Conservation (phyloP, 1,140 invertebrate species). For the Rhysida immarginata region DNA sequence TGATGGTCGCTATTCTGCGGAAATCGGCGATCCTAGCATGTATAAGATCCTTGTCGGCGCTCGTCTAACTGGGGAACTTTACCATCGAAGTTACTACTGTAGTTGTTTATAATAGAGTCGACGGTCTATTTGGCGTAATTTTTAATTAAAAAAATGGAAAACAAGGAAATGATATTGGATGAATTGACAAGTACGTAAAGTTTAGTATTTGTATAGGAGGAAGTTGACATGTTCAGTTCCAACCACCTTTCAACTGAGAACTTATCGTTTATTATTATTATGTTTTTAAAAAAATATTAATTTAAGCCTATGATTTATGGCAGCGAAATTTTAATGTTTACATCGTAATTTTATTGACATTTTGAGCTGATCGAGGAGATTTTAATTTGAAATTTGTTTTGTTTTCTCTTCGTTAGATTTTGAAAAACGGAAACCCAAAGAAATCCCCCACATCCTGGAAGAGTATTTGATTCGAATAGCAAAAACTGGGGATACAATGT, state of each 20-base stretch:
- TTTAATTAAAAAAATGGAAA: slow-evolving; percentile 2
- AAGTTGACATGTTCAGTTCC: too few species aligned
- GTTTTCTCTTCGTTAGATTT: slow-evolving; percentile 43
- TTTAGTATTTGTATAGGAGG: background rate
- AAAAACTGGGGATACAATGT: slow-evolving; percentile 78
- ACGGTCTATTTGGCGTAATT: too few species aligned
- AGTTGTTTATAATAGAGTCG: too few species aligned
- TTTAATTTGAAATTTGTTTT: slow-evolving; percentile 4
- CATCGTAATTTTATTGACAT: background rate
- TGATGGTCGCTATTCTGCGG: too few species aligned
- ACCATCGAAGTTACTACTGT: too few species aligned
- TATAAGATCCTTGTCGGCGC: too few species aligned
- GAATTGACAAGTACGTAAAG: slow-evolving; percentile 7
- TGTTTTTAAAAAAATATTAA: background rate
- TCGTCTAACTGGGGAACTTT: too few species aligned
- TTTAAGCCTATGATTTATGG: background rate
- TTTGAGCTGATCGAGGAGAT: background rate
- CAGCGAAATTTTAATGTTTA: background rate
- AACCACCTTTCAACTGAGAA: too few species aligned
- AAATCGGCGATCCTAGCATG: too few species aligned
- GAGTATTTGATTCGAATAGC: slow-evolving; percentile 81
- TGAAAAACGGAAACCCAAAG: slow-evolving; percentile 59
- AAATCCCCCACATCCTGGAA: slow-evolving; percentile 75
- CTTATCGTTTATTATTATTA: too few species aligned
- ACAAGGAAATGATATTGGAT: slow-evolving; percentile 7